Base-by-base conservation (phyloP, 2,113 vertebrate genomes). In the Anseranas semipalmata region DNA sequence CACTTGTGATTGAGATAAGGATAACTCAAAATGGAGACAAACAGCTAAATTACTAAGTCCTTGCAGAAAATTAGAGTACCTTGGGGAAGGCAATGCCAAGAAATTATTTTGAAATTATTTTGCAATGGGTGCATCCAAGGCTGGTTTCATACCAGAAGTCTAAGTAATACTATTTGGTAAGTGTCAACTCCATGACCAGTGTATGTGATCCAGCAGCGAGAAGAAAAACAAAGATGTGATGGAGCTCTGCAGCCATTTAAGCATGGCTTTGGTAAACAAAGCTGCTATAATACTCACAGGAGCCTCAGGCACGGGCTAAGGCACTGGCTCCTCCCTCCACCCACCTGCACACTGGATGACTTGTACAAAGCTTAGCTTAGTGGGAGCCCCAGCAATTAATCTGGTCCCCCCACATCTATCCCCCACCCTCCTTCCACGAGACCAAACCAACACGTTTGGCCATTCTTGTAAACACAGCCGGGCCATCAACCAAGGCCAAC, bases 201-300 rank as follows among this genome's bases (percentile, higher is more conserved):
- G 37, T 65, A 58, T n/a, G 32, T 27, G 37, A 87, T 91, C 70
- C 84, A 92, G 92, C 82, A 89, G 55, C 1, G 3, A 94, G 84
- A 87, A 92, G 91, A 62, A 92, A 93, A 96, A 93, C 94, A 96
- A 86, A 95, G 92, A 70, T 0, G 2, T 96, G 94, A 97, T 92
- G 89, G 74, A 85, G 92, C n/a, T 93, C 78, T 52, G 41, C 62
- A 96, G 94, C 77, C 85, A 19, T 46, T 87, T 80, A 68, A 92
- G 76, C 70, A 52, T 0, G 4, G 92, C 92, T 94, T 95, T 89
- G 74, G 92, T 95, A 96, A 97, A 96, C 84, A 93, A 91, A 91
- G 73, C 6, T 30, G 55, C 70, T 62, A 53, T 55, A 82, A 95
- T 22, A 94, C 81, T 96, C 93, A 95, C 58, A 8, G 6, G 74